Base-by-base conservation (phyloP, 2,797 vertebrate genomes). In the Lutjanus argentimaculatus region DNA sequence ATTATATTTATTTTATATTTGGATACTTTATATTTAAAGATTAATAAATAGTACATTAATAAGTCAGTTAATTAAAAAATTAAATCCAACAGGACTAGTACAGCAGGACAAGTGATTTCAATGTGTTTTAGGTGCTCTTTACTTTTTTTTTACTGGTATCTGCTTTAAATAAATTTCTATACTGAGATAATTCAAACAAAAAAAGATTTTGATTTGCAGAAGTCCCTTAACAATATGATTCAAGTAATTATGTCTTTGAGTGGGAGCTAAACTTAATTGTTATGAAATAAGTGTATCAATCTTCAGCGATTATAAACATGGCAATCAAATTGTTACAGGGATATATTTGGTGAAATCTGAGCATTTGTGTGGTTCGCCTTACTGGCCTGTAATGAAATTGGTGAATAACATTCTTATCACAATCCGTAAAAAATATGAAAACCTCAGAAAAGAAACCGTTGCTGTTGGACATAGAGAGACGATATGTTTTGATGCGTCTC, bases 401-500 rank as follows among this genome's bases (percentile, higher is more conserved):
- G 19, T 49, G 36, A 68, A 14, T 58, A 21, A 69, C 69, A 55
- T 61, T 48, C 16, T 57, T 6, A 30, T 55, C 10, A 7, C 48
- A 16, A 40, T 74, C 7, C 10, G 13, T 16, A 21, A 14, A 52
- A 57, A 55, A 11, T 6, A 69, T 25, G 3, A 65, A 43, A 30
- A 8, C 13, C 73, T 21, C 19, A 43, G 2, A 36, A n/a, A 19
- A 22, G 21, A 8, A 62, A 36, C 59, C 71, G 36, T 21, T 51
- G 36, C 63, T 64, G 72, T 48, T 21, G 67, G 48, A 78, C 59
- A 43, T 16, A 45, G 19, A 79, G 17, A 79, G 48, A 67, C 51
- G 66, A 43, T 55, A 51, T 80, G 62, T 84, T 85, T 57, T 67
- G 67, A 84, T 85, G 52, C 36, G 3, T 14, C 43, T 68, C 90